A percentile compares a stretch with the other conserved stretches of the same genome.
Evolutionary conservation across 2,113 vertebrate genomes (phyloP).

Genomic region (Nycticryphes semicollaris): DNA sequence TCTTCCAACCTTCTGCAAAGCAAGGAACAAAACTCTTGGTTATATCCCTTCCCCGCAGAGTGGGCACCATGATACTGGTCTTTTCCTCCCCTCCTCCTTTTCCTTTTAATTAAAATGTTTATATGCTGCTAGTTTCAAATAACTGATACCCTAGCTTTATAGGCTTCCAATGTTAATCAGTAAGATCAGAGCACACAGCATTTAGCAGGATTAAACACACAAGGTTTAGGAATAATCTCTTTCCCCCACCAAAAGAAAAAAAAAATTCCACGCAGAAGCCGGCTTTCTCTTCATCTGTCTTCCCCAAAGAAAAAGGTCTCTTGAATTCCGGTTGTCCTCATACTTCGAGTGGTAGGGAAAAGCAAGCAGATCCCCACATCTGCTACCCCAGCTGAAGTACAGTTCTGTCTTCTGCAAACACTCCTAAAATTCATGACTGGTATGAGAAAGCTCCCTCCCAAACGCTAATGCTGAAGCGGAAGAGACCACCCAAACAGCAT

Average conservation of each 20-base stretch:
- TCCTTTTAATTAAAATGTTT: slow-evolving; percentile 37
- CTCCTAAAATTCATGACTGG: background rate
- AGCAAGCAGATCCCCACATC: background rate
- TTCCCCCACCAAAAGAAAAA: background rate
- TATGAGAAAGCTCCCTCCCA: background rate
- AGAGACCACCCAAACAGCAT: slow-evolving; percentile 18
- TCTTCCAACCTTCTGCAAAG: background rate
- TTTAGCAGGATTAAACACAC: slow-evolving; percentile 62
- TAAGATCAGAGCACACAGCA: slow-evolving; percentile 23
- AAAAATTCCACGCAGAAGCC: background rate
- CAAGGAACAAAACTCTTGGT: background rate
- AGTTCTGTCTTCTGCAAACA: background rate
- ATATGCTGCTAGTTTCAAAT: slow-evolving; percentile 24
- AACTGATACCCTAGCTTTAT: slow-evolving; percentile 17
- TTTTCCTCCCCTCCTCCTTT: accelerated
- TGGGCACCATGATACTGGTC: accelerated
- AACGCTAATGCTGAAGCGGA: background rate
- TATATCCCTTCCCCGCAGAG: background rate
- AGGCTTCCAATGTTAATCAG: slow-evolving; percentile 50
- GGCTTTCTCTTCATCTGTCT: background rate
- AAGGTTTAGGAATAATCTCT: slow-evolving; percentile 42
- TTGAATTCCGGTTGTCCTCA: background rate
- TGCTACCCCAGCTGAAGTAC: background rate
- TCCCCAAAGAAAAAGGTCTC: background rate
- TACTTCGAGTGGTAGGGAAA: background rate